Percentiles rank a stretch among this genome's conserved stretches.
These are phyloP conservation scores for Sebastes nivosus DNA, from an alignment of 2,797 vertebrate genomes.

Conservation along the genomic window DNA sequence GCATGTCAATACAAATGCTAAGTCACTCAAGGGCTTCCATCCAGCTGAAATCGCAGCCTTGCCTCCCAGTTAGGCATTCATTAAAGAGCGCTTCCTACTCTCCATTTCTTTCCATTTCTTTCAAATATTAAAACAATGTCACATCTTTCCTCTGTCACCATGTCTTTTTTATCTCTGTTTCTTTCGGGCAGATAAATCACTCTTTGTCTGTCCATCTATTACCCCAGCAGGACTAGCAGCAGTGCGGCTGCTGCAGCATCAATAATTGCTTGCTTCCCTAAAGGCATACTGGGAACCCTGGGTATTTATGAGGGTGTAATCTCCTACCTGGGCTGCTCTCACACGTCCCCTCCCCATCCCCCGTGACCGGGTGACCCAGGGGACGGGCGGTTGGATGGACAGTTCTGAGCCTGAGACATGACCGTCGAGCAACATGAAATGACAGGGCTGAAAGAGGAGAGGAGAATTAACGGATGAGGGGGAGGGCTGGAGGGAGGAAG, in stretches of 20 bases:
- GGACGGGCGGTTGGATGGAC: constrained; percentile 42
- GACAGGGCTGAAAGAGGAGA: neutral
- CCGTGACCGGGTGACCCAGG: constrained; percentile 49
- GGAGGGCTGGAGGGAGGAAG: neutral
- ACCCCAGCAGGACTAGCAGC: constrained; percentile 4
- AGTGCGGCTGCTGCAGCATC: constrained; percentile 22
- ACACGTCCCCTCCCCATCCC: constrained; percentile 33
- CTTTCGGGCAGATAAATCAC: neutral
- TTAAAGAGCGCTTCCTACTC: neutral
- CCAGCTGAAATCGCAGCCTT: constrained; percentile 30
- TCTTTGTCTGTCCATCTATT: neutral
- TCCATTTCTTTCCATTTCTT: neutral
- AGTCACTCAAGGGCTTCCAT: constrained; percentile 59
- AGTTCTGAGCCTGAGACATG: constrained; percentile 49
- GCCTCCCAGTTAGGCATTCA: constrained; percentile 18
- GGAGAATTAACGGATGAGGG: neutral
- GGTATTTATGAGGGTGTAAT: constrained; percentile 59
- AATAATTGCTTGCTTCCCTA: constrained; percentile 38
- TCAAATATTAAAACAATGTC: constrained; percentile 23
- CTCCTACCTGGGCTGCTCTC: constrained; percentile 69
- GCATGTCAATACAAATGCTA: constrained; percentile 69
- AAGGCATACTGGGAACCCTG: constrained; percentile 20
- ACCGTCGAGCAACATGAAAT: constrained; percentile 45
- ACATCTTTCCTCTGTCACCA: constrained; percentile 1
- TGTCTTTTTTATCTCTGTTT: neutral